Evolutionary conservation across 1,140 invertebrate species (phyloP).

Genomic region (Grapholita molesta): DNA sequence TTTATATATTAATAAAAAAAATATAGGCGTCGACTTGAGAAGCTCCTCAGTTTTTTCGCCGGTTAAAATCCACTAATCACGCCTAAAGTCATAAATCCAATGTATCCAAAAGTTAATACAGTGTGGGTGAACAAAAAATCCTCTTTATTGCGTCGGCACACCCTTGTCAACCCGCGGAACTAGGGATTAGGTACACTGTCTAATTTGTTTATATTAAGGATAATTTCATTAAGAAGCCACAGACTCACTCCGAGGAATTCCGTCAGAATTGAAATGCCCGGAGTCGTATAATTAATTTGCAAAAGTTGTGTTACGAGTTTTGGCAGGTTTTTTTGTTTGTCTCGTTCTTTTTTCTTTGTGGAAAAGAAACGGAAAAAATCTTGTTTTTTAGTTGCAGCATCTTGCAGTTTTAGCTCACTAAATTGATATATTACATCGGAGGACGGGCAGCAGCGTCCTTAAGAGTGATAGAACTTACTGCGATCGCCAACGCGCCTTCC

Average conservation of each 20-base stretch:
- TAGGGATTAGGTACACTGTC: neutral
- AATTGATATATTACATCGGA: no score
- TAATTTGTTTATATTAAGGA: neutral
- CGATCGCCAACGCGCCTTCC: no score
- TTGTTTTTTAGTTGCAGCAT: no score
- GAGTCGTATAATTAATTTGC: neutral
- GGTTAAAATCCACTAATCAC: no score
- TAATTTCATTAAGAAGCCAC: neutral
- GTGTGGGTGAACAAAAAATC: neutral
- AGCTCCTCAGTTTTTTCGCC: no score
- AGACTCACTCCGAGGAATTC: neutral
- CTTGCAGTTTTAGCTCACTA: no score
- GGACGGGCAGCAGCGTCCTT: no score
- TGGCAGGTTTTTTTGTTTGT: neutral
- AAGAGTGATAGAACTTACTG: no score
- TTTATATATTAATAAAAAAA: no score
- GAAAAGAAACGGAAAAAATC: no score
- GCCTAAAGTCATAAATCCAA: neutral
- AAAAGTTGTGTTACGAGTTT: neutral
- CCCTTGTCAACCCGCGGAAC: neutral
- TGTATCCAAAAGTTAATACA: neutral
- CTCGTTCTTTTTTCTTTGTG: no score
- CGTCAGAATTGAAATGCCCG: neutral
- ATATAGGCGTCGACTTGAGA: no score
- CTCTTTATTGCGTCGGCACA: neutral